Evolutionary conservation across 1,140 invertebrate genomes (phyloP).

Genomic region (Drosophila busckii): DNA sequence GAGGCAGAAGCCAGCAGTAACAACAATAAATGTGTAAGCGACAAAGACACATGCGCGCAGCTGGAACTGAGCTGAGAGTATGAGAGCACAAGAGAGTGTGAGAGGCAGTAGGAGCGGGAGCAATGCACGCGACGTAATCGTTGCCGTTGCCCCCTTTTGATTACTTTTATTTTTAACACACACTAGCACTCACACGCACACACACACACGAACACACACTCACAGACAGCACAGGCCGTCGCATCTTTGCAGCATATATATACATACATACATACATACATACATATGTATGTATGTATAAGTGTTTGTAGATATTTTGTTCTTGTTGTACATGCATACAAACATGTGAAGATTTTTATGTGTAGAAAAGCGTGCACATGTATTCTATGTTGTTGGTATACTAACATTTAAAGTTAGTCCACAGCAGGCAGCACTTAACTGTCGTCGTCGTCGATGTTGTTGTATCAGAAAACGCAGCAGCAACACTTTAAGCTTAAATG

Average conservation of each 20-base stretch:
- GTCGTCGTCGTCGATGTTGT: constrained; percentile 13
- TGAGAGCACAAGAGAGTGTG: not conserved
- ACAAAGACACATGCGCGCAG: not conserved
- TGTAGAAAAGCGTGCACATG: no score
- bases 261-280: constrained; percentile 4
- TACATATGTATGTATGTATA: constrained; percentile 1
- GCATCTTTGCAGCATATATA: constrained; percentile 37
- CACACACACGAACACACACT: not conserved
- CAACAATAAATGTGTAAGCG: constrained; percentile 44
- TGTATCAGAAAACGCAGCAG: constrained; percentile 43
- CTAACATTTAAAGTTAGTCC: constrained; percentile 62
- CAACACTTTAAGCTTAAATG: constrained; percentile 36
- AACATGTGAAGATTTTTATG: no score
- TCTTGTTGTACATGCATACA: no score
- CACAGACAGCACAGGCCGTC: constrained; percentile 22
- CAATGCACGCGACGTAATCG: constrained; percentile 58
- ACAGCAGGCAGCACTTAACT: constrained; percentile 32
- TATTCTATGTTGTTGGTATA: constrained; percentile 50
- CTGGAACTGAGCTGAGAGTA: constrained; percentile 42
- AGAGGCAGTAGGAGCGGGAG: constrained; percentile 23
- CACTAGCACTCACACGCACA: not conserved
- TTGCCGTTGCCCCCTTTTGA: constrained; percentile 48
- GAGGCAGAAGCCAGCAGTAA: constrained; percentile 69
- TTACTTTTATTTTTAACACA: constrained; percentile 62
- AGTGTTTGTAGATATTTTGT: no score